A percentile compares a stretch with the other conserved stretches of the same genome.
Conservation (phyloP, 2,113 vertebrate species). For the Tretioscincus oriximinensis region DNA sequence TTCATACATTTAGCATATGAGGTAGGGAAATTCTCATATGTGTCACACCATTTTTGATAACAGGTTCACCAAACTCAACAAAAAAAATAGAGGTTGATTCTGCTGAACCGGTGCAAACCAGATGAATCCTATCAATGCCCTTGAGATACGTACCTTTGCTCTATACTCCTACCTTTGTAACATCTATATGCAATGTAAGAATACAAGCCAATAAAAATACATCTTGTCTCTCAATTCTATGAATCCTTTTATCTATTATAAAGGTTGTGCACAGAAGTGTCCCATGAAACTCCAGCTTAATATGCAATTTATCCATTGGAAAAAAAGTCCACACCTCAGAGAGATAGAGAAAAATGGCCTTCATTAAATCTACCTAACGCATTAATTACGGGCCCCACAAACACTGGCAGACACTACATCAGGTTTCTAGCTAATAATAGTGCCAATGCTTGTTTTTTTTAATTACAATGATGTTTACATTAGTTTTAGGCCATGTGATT, state of each 20-base stretch:
- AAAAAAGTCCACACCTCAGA: background rate
- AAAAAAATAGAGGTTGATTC: too few relatives aligned
- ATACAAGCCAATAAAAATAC: background rate
- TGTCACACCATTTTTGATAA: too few relatives aligned
- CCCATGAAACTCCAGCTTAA: too few relatives aligned
- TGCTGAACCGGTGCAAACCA: too few relatives aligned
- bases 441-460: slow-evolving; percentile 35
- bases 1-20: too few relatives aligned
- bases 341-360: background rate
- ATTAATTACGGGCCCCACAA: slow-evolving; percentile 37
- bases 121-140: too few relatives aligned
- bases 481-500: slow-evolving; percentile 54
- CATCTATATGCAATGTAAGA: background rate
- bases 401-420: background rate
- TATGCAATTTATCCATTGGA: background rate
- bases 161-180: too few relatives aligned
- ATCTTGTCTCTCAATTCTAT: background rate
- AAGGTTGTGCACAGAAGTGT: too few relatives aligned
- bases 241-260: too few relatives aligned
- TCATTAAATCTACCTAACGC: background rate
- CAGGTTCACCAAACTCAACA: too few relatives aligned
- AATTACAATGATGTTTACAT: slow-evolving; percentile 62
- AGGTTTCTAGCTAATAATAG: slow-evolving; percentile 27
- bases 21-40: too few relatives aligned
- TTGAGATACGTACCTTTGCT: too few relatives aligned